phyloP scores from a whole-genome alignment of 2,888 invertebrate genomes.

The Thyatira batis region DNA sequence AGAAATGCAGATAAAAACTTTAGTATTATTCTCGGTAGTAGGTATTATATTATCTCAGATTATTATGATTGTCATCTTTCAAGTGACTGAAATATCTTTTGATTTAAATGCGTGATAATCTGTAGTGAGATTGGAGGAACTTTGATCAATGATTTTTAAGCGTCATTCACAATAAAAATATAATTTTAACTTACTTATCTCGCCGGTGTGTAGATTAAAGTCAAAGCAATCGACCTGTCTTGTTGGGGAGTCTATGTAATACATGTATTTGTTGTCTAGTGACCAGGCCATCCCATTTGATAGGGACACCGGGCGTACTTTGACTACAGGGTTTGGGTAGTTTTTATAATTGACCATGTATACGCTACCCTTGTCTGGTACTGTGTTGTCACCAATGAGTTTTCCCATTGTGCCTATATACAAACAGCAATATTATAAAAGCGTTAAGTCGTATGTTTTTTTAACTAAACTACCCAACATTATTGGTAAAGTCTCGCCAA shows the following conservation, averaged over 20 bases:
- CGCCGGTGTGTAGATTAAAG: slow-evolving; percentile 82
- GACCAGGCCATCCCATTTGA: slow-evolving; percentile 93
- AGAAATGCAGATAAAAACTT: too few relatives aligned
- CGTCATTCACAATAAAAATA: neutral
- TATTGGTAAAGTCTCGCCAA: neutral
- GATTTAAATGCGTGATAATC: too few relatives aligned
- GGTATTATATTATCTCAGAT: too few relatives aligned
- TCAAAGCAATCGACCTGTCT: slow-evolving; percentile 86
- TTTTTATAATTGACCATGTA: slow-evolving; percentile 79
- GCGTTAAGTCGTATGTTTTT: too few relatives aligned
- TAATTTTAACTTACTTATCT: slow-evolving; percentile 77
- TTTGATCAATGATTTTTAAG: too few relatives aligned
- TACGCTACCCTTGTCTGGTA: slow-evolving; percentile 80
- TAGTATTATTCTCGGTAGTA: too few relatives aligned
- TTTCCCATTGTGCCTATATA: slow-evolving; percentile 84
- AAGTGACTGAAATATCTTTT: too few relatives aligned
- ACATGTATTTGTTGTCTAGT: slow-evolving; percentile 85
- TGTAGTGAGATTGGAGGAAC: too few relatives aligned
- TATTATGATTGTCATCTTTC: too few relatives aligned
- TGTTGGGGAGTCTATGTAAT: slow-evolving; percentile 89
- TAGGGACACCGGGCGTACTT: slow-evolving; percentile 80
- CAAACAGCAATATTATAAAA: neutral
- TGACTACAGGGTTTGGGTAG: slow-evolving; percentile 49
- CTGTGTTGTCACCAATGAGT: slow-evolving; percentile 70
- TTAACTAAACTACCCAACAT: too few relatives aligned